Base-by-base conservation (phyloP, 2,888 invertebrate species). In the Dryomyza anilis region DNA sequence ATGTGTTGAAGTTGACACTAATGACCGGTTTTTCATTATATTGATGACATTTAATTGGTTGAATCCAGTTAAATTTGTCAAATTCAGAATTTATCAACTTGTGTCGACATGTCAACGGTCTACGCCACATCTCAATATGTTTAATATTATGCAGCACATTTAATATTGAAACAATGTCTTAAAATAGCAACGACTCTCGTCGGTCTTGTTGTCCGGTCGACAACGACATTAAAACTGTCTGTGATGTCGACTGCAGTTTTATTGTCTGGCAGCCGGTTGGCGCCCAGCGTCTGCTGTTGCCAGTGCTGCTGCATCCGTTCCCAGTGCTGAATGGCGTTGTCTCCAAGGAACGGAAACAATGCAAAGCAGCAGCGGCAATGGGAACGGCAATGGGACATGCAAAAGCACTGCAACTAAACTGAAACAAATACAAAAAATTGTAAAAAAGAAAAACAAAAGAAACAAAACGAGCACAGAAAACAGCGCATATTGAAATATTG, bases 261-360 rank as follows among this genome's bases (percentile, higher is more conserved):
- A 61, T 61, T 61, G 61, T 61, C 53, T 53, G 61, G 36, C 36
- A 36, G 29, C 61, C 23, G 19, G 61, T 39, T 45, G 52, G 61
- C 61, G 61, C 61, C 61, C 46, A 23, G 23, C 16, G 27, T 48
- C 39, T 21, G 36, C 25, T 46, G 56, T 14, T 27, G 45, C 29
- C 16, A 43, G 39, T 14, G 7, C 21, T 2, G 27, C 23, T 23
- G 21, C 48, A 25, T 50, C 16, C 10, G 50, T 12, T 16, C 19
- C 16, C 33, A 1, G n/a, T n/a, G n/a, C n/a, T n/a, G n/a, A n/a
- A n/a, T n/a, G n/a, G 33, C 55, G 36, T 16, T 33, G 55, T 55
- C 33, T 55, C 55, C 55, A 55, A 55, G 55, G 55, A 55, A 21
- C 21, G 21, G 27, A 55, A 55, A 55, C 55, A 55, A 55, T 27